phyloP scores from a whole-genome alignment of 2,888 invertebrate species.

The Andrena trimmerana region DNA sequence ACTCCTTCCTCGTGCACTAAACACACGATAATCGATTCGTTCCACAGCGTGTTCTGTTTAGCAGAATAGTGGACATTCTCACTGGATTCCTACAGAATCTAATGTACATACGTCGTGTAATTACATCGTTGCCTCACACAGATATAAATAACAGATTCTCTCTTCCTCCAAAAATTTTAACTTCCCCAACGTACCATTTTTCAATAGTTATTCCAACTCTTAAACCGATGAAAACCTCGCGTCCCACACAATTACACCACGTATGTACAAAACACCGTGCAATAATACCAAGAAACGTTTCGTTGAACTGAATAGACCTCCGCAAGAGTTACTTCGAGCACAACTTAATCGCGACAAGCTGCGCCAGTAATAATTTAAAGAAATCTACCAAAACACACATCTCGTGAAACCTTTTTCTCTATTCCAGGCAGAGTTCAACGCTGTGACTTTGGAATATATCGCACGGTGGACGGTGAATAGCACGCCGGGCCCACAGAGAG shows the following conservation, averaged over 20 bases:
- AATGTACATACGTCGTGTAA: constrained; percentile 11
- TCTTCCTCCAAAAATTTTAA: background rate
- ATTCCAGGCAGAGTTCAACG: too few relatives aligned
- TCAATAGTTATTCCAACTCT: too few relatives aligned
- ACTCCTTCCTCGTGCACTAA: constrained; percentile 1
- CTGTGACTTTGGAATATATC: background rate
- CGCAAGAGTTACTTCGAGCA: too few relatives aligned
- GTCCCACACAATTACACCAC: constrained; percentile 26
- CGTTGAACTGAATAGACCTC: background rate
- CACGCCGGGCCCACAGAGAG: constrained; percentile 15
- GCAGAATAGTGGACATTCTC: background rate
- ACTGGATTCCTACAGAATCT: constrained; percentile 2
- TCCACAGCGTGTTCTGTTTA: background rate
- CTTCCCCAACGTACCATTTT: background rate
- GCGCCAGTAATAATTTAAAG: background rate
- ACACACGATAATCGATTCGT: constrained; percentile 3
- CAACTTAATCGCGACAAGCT: too few relatives aligned
- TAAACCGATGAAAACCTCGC: too few relatives aligned
- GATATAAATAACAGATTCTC: background rate
- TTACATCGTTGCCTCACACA: constrained; percentile 1
- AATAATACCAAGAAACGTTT: background rate
- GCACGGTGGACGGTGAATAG: background rate
- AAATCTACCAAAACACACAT: background rate
- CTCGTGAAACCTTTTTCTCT: background rate
- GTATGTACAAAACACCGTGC: constrained; percentile 22